Conservation (phyloP, 2,797 vertebrate genomes). For the Danio albolineatus region DNA sequence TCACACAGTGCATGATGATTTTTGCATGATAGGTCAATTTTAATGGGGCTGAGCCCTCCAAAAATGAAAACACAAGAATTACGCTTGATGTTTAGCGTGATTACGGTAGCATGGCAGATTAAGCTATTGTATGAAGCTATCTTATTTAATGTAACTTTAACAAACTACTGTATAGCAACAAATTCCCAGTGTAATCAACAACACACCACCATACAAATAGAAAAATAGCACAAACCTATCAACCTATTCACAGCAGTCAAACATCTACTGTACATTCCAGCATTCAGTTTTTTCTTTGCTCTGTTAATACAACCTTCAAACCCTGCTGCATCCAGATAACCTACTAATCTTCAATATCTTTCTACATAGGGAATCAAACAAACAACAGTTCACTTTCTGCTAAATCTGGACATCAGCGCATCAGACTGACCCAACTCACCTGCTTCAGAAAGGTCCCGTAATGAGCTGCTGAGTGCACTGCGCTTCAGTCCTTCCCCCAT, state of each 20-base stretch:
- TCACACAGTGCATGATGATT: too few species aligned
- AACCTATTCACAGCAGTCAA: not conserved
- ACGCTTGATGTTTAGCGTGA: too few species aligned
- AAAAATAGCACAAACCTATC: not conserved
- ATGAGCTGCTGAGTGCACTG: conserved; percentile 96
- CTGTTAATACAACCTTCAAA: not conserved
- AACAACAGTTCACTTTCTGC: not conserved
- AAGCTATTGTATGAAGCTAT: too few species aligned
- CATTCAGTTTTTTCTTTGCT: not conserved
- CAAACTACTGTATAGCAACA: too few species aligned
- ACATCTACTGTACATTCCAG: not conserved
- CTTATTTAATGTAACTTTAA: too few species aligned
- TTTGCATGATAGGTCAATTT: too few species aligned
- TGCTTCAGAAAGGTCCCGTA: conserved; percentile 95
- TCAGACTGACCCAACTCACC: conserved; percentile 73
- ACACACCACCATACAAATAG: too few species aligned
- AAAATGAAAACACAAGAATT: too few species aligned
- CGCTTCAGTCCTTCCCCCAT: conserved; percentile 95
- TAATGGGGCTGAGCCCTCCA: too few species aligned
- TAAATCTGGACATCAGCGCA: not conserved
- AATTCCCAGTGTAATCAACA: too few species aligned
- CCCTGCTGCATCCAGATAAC: too few species aligned
- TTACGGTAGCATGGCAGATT: too few species aligned
- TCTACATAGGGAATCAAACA: conserved; percentile 16
- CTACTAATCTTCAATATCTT: not conserved